Evolutionary conservation across 1,140 invertebrate genomes (phyloP).

Genomic region (Calephelis virginiensis): DNA sequence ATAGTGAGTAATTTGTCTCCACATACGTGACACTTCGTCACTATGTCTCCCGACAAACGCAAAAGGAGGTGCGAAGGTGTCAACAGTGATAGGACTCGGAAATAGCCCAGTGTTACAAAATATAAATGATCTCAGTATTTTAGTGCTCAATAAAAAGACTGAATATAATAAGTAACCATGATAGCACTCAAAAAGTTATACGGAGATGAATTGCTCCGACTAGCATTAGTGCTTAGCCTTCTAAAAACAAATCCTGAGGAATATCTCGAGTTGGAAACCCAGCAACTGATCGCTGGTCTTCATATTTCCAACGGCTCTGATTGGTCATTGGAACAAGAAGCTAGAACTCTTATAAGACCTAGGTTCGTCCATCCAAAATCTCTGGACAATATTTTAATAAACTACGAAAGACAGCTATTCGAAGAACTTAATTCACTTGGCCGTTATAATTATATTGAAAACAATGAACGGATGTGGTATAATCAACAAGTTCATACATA

Average conservation of each 20-base stretch:
- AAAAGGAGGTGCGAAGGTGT: slow-evolving; percentile 43
- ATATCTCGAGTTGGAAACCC: slow-evolving; percentile 79
- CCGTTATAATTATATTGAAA: slow-evolving; percentile 50
- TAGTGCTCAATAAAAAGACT: slow-evolving; percentile 68
- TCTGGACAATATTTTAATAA: slow-evolving; percentile 84
- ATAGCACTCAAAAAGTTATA: slow-evolving; percentile 87
- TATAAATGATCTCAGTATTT: slow-evolving; percentile 64
- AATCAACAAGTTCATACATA: slow-evolving; percentile 66
- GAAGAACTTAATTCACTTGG: slow-evolving; percentile 87
- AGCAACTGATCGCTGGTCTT: slow-evolving; percentile 71
- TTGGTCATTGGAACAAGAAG: slow-evolving; percentile 80
- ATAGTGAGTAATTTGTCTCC: slow-evolving; percentile 25
- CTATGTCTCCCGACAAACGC: slow-evolving; percentile 69
- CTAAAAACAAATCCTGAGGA: slow-evolving; percentile 86
- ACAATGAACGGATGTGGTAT: slow-evolving; percentile 63
- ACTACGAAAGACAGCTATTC: slow-evolving; percentile 86
- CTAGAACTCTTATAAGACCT: slow-evolving; percentile 78
- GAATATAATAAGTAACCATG: slow-evolving; percentile 73
- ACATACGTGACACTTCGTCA: slow-evolving; percentile 49
- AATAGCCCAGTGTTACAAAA: slow-evolving; percentile 33
- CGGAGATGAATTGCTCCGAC: slow-evolving; percentile 87
- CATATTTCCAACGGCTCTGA: slow-evolving; percentile 83
- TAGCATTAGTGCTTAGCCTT: slow-evolving; percentile 88
- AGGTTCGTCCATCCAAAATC: slow-evolving; percentile 86
- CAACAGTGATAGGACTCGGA: slow-evolving; percentile 43